Evolutionary conservation across 2,113 vertebrate genomes (phyloP).

Genomic region (Vicugna pacos): DNA sequence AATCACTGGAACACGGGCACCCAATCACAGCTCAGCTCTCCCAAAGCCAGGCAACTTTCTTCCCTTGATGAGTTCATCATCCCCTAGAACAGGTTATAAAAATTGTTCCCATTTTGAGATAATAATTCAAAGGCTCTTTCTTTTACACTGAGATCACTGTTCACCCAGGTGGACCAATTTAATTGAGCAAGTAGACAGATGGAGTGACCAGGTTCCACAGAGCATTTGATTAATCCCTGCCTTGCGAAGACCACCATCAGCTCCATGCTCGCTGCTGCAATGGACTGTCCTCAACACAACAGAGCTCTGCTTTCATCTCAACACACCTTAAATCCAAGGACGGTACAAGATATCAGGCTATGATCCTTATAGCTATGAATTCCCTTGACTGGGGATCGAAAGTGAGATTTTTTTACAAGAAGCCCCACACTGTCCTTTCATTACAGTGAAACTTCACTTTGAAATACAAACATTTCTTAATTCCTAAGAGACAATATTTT

Average conservation of each 20-base stretch:
- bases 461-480: not conserved
- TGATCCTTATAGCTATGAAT: not conserved
- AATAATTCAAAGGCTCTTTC: constrained; percentile 54
- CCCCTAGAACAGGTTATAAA: constrained; percentile 64
- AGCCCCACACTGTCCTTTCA: not conserved
- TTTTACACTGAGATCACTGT: not conserved
- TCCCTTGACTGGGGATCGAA: not conserved
- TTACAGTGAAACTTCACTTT: constrained; percentile 4
- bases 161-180: not conserved
- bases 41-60: not conserved
- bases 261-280: accelerated
- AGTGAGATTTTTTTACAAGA: not conserved
- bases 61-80: constrained; percentile 66
- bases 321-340: not conserved
- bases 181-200: not conserved
- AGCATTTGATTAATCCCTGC: not conserved
- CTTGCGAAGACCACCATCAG: not conserved
- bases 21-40: constrained; percentile 41
- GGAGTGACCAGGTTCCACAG: not conserved
- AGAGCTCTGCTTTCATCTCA: not conserved
- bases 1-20: constrained; percentile 51
- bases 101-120: constrained; percentile 16
- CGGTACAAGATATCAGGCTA: not conserved
- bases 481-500: not conserved
- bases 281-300: not conserved